Conservation (phyloP, 2,888 invertebrate species). For the Chaetoderma sp. region DNA sequence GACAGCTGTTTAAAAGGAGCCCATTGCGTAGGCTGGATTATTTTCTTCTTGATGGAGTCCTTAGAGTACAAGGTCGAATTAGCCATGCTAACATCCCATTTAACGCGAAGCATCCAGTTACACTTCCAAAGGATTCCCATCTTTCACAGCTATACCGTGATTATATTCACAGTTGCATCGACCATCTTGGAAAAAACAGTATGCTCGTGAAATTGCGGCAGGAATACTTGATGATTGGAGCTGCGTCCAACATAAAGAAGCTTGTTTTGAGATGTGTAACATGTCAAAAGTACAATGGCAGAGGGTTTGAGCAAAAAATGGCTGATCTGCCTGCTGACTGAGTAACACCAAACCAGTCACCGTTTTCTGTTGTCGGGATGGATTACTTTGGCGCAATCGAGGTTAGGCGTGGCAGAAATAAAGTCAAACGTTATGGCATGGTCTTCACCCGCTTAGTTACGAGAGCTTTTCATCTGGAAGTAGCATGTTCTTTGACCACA, state of each 20-base stretch:
- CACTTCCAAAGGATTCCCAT: too few relatives aligned
- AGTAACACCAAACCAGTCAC: constrained; percentile 7
- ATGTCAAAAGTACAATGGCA: constrained; percentile 17
- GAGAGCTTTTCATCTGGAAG: constrained; percentile 31
- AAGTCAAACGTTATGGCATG: constrained; percentile 29
- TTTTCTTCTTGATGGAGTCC: too few relatives aligned
- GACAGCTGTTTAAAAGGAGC: too few relatives aligned
- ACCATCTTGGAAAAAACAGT: neutral
- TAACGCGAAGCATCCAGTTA: too few relatives aligned
- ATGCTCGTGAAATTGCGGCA: neutral
- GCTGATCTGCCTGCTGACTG: constrained; percentile 25
- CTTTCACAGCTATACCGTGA: too few relatives aligned
- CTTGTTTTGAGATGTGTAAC: too few relatives aligned
- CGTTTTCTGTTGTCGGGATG: constrained; percentile 20
- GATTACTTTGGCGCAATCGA: constrained; percentile 30
- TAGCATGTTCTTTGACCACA: constrained; percentile 19
- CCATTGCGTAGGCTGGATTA: too few relatives aligned
- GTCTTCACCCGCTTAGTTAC: constrained; percentile 28
- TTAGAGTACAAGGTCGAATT: too few relatives aligned
- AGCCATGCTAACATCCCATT: too few relatives aligned
- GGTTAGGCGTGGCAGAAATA: constrained; percentile 21
- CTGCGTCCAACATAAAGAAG: neutral
- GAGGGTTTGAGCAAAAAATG: constrained; percentile 21
- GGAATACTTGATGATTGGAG: constrained; percentile 13
- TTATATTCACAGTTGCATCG: too few relatives aligned